Conservation (phyloP, 2,888 invertebrate genomes). For the Hypena proboscidalis region DNA sequence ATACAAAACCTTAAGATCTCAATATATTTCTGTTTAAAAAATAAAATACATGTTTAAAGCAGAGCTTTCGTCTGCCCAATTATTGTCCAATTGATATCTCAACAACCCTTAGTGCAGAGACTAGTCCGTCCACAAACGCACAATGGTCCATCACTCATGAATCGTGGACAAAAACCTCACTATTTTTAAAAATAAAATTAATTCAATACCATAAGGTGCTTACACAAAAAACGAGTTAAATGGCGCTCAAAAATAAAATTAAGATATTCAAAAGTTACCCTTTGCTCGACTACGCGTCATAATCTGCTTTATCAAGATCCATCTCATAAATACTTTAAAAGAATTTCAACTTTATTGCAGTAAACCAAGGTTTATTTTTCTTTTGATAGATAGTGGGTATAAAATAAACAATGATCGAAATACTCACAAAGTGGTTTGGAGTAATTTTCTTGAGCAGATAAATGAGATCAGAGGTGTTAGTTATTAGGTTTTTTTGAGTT, state of each 20-base stretch:
- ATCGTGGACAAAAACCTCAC: slow-evolving; percentile 30
- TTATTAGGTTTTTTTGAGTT: slow-evolving; percentile 40
- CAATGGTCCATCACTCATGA: slow-evolving; percentile 38
- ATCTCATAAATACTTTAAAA: slow-evolving; percentile 26
- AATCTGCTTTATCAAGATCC: slow-evolving; percentile 57
- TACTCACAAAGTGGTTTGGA: slow-evolving; percentile 42
- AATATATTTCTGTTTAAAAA: not conserved
- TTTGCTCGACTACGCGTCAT: slow-evolving; percentile 51
- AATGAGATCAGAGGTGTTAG: slow-evolving; percentile 49
- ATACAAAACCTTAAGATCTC: slow-evolving; percentile 5
- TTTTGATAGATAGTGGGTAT: slow-evolving; percentile 11
- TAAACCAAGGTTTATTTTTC: slow-evolving; percentile 19
- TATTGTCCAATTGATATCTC: slow-evolving; percentile 11
- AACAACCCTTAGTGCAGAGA: slow-evolving; percentile 16
- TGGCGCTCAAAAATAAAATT: slow-evolving; percentile 60
- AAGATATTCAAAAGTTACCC: slow-evolving; percentile 62
- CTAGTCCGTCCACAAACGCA: slow-evolving; percentile 23
- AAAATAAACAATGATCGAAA: slow-evolving; percentile 45
- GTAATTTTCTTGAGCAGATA: slow-evolving; percentile 48
- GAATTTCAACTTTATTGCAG: slow-evolving; percentile 28
- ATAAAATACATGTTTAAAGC: not conserved
- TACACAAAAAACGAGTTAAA: slow-evolving; percentile 50
- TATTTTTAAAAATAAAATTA: slow-evolving; percentile 36
- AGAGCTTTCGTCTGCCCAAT: not conserved
- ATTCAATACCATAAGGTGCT: slow-evolving; percentile 44